Evolutionary conservation across 2,797 vertebrate species (phyloP), one percentile per base, ranked within the genome.

Genomic region (Syndactyla subalaris): DNA sequence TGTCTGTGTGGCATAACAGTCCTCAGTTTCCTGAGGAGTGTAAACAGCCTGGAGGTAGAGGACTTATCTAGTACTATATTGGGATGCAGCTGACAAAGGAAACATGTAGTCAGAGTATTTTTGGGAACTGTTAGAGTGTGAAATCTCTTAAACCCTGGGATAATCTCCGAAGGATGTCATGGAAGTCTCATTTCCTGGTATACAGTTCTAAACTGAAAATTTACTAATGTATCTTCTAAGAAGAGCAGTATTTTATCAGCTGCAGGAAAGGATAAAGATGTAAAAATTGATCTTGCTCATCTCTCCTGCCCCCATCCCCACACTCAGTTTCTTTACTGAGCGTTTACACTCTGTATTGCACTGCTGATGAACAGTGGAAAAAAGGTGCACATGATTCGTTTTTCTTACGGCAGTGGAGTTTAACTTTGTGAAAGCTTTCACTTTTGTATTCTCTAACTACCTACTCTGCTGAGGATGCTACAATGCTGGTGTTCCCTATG

Each of bases 71-170:
- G 38, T 74, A 32, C 58, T 88, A 4, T 43, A 72, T 38, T 89
- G 72, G 82, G 70, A 88, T 88, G 45, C 83, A 54, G 27, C 59
- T 92, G 85, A 94, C 85, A 91, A 93, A 73, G 34, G 70, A 72
- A 93, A 80, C 74, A 52, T 58, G 27, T 80, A 75, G 73, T 77
- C 61, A 74, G 68, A 72, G 29, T 93, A 71, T 83, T 93, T 74
- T 71, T 52, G 57, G 66, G 76, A 89, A 57, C 55, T 63, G 34
- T 43, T 79, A 70, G 85, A 51, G 87, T 52, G 66, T 89, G 76
- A 95, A 93, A 92, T 96, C 92, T 91, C 77, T 88, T 93, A 95
- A 96, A 21, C 70, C 36, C 30, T 75, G 51, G 26, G 89, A 88
- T 93, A 93, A 95, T 92, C 79, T 86, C 70, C 48, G 21, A 46